Base-by-base conservation (phyloP, 2,797 vertebrate genomes). In the Premnoplex brunnescens region DNA sequence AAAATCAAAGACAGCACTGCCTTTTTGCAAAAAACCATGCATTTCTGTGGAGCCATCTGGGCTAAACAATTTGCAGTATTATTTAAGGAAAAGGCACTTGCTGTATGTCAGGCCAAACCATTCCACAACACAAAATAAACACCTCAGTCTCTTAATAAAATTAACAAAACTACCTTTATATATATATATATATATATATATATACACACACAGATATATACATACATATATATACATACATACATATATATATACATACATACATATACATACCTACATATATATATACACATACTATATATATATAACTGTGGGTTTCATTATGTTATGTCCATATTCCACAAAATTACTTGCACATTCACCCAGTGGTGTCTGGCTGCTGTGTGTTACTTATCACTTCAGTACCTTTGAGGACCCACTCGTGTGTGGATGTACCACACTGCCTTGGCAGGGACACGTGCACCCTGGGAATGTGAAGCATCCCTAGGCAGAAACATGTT, bases 371-470 rank as follows among this genome's bases (percentile, higher is more conserved):
- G 16, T 41, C 34, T 60, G 77, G 52, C 39, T 52, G 10, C 23
- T 24, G 28, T 13, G 14, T 49, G 14, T 55, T 37, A 46, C 41
- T 71, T 46, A 22, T 58, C 41, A 23, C 34, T 8, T 5, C 32
- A 74, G 32, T 22, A 78, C 36, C 28, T 68, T 71, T 71, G 6
- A 6, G 23, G 63, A 79, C 76, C 12, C 26, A 43, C 48, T 44
- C 22, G 2, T 5, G 44, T 5, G 6, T 28, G 52, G 56, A 43
- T 1, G 8, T 6, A 4, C 10, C 19, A 34, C 41, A 37, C 24
- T 37, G 36, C 58, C 26, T 34, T 32, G 64, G 11, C 22, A 32
- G 46, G 69, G 73, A 23, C 37, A 49, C 55, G 46, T 55, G n/a
- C 21, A 69, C 30, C 32, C 32, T 75, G 34, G 14, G 81, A 43